Evolutionary conservation across 2,797 vertebrate genomes (phyloP).

Genomic region (Girardinus metallicus): DNA sequence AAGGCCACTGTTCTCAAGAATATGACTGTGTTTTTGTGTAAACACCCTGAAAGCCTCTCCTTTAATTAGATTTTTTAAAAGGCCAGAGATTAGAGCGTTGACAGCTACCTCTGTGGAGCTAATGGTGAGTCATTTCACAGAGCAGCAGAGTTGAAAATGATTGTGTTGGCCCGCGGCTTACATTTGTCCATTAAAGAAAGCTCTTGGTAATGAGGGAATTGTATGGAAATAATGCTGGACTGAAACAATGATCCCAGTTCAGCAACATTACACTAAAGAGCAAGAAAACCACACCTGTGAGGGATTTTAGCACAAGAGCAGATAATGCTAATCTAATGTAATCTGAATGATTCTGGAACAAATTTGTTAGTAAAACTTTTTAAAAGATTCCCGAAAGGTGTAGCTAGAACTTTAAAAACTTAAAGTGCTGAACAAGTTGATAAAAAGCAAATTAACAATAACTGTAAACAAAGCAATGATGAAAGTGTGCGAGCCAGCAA

Average conservation of each 20-base stretch:
- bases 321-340: conserved; percentile 30
- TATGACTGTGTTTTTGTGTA: conserved; percentile 64
- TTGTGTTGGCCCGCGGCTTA: conserved; percentile 50
- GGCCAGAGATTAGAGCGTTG: conserved; percentile 54
- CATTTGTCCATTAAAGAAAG: conserved; percentile 55
- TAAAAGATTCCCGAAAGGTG: background rate
- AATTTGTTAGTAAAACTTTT: conserved; percentile 21
- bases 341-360: conserved; percentile 19
- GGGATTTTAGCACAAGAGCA: background rate
- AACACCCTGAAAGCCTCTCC: conserved; percentile 63
- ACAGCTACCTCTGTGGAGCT: conserved; percentile 66
- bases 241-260: conserved; percentile 36
- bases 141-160: conserved; percentile 59
- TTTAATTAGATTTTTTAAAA: conserved; percentile 58
- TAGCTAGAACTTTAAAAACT: background rate
- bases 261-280: conserved; percentile 3
- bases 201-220: conserved; percentile 44
- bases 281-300: conserved; percentile 32
- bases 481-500: background rate
- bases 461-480: background rate
- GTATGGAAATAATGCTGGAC: conserved; percentile 25
- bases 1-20: conserved; percentile 45
- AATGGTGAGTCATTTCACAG: conserved; percentile 66
- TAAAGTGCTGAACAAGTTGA: background rate
- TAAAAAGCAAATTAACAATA: background rate